Conservation (phyloP, 2,888 invertebrate genomes). For the Parasteatoda lunata region DNA sequence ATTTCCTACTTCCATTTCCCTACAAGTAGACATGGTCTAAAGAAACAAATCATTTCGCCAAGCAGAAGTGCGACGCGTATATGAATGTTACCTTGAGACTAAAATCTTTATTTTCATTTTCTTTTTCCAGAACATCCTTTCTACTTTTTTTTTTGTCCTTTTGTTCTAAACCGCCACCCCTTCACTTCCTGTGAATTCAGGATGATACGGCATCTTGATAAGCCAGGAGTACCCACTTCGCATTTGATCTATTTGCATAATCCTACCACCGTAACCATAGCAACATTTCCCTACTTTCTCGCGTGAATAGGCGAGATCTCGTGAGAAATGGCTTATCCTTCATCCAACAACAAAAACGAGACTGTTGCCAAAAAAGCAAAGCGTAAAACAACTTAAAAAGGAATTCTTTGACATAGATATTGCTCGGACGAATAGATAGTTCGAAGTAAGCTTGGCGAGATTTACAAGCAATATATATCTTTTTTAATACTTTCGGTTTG, state of each 20-base stretch:
- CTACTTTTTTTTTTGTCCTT: no score
- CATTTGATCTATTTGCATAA: slow-evolving; percentile 42
- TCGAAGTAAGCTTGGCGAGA: neutral
- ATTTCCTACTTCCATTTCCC: no score
- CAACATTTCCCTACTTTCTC: slow-evolving; percentile 18
- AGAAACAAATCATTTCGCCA: no score
- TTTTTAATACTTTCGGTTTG: neutral
- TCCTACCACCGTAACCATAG: slow-evolving; percentile 34
- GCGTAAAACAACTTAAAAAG: neutral
- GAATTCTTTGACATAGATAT: neutral
- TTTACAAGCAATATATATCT: neutral
- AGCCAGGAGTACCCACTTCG: neutral
- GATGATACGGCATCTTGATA: neutral
- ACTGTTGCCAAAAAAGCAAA: neutral
- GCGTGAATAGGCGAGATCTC: neutral
- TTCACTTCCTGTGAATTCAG: neutral
- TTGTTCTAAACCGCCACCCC: neutral
- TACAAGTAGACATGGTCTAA: no score
- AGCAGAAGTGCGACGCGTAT: no score
- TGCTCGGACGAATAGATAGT: neutral
- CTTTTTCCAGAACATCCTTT: no score
- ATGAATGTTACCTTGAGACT: no score
- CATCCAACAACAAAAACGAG: neutral
- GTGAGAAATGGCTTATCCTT: neutral
- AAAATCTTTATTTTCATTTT: no score